phyloP scores from a whole-genome alignment of 2,797 vertebrate genomes.

The Euthynnus affinis region DNA sequence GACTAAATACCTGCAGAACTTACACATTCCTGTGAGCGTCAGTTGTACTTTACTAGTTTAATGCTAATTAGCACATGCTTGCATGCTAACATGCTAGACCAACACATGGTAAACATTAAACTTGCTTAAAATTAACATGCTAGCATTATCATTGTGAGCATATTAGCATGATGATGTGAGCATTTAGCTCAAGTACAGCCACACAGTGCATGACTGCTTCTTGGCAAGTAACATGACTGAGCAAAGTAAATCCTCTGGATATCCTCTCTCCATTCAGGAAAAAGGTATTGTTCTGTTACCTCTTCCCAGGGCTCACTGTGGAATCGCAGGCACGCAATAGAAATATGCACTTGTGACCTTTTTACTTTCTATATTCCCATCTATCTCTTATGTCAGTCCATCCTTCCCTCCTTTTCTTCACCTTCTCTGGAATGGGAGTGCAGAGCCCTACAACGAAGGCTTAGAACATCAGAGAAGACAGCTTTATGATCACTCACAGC shows the following conservation, averaged over 20 bases:
- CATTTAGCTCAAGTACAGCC: neutral
- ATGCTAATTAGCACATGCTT: too few species aligned
- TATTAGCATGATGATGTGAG: neutral
- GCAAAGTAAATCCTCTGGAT: constrained; percentile 10
- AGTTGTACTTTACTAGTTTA: too few species aligned
- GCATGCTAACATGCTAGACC: too few species aligned
- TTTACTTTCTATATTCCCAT: constrained; percentile 11
- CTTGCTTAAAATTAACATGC: neutral
- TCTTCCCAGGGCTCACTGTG: constrained; percentile 30
- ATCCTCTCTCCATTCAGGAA: constrained; percentile 10
- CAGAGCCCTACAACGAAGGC: constrained; percentile 20
- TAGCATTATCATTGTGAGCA: too few species aligned
- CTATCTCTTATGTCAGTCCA: constrained; percentile 11
- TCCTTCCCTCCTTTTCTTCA: constrained; percentile 19
- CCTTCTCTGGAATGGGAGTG: neutral
- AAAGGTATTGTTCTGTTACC: constrained; percentile 23
- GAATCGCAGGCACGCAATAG: constrained; percentile 54
- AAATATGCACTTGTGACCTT: constrained; percentile 18
- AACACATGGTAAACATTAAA: neutral
- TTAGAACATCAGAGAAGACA: constrained; percentile 14
- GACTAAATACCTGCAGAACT: neutral
- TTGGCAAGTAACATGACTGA: constrained; percentile 1
- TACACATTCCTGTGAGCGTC: neutral
- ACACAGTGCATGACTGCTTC: neutral
- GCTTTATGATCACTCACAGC: constrained; percentile 30